Evolutionary conservation across 92 coral and sea anemone species (phyloP).

Genomic region (Phenganax stokvisi): DNA sequence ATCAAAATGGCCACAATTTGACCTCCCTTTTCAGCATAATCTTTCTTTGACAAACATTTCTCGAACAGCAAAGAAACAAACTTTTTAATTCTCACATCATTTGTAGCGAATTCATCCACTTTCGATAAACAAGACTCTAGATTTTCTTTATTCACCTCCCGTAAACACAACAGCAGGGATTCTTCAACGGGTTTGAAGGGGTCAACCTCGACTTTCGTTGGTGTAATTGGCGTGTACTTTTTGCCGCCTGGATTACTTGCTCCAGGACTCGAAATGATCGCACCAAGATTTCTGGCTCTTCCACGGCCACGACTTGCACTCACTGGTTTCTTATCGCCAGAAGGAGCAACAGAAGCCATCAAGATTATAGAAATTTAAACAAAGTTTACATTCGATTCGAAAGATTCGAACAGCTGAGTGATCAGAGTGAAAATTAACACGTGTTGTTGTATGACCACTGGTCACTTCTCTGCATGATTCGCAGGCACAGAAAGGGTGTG

Average conservation of each 20-base stretch:
- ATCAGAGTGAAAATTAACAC: too few relatives aligned
- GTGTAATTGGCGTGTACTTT: neutral
- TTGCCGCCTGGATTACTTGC: neutral
- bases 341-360: too few relatives aligned
- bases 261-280: slow-evolving; percentile 46
- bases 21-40: slow-evolving; percentile 56
- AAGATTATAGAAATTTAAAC: too few relatives aligned
- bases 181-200: slow-evolving; percentile 41
- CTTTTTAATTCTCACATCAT: slow-evolving; percentile 51
- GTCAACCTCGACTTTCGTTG: slow-evolving; percentile 14
- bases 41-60: slow-evolving; percentile 51
- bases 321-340: neutral
- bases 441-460: too few relatives aligned
- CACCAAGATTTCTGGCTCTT: slow-evolving; percentile 58
- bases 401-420: too few relatives aligned
- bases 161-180: slow-evolving; percentile 39
- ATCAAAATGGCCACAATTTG: slow-evolving; percentile 54
- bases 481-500: too few relatives aligned
- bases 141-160: slow-evolving; percentile 34
- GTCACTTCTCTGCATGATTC: too few relatives aligned
- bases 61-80: slow-evolving; percentile 57
- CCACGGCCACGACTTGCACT: slow-evolving; percentile 79
- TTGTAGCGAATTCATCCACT: slow-evolving; percentile 43
- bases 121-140: slow-evolving; percentile 31
- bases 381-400: too few relatives aligned